These are phyloP conservation scores for Drosophila kepulauana DNA, from an alignment of 1,140 invertebrate genomes.

Conservation along the genomic window DNA sequence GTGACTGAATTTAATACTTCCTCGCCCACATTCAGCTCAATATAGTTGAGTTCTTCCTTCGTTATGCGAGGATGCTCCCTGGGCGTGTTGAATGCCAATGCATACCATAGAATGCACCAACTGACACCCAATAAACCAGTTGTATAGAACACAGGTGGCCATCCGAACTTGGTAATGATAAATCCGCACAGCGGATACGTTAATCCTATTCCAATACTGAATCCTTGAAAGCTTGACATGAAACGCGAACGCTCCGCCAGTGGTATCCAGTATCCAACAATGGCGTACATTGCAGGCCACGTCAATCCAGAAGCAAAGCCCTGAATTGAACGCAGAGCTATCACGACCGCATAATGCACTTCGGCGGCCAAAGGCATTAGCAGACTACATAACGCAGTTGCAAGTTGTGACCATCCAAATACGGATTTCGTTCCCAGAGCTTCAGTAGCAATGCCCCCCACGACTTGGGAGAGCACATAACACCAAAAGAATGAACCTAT, in stretches of 20 bases:
- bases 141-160: constrained; percentile 90
- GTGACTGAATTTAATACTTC: constrained; percentile 84
- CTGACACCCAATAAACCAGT: constrained; percentile 89
- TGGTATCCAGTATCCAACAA: constrained; percentile 94
- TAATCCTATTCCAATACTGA: constrained; percentile 90
- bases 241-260: constrained; percentile 90
- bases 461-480: constrained; percentile 90
- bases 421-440: constrained; percentile 92
- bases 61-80: constrained; percentile 91
- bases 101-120: constrained; percentile 90
- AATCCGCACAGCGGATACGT: constrained; percentile 90
- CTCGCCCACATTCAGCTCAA: constrained; percentile 87
- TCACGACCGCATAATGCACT: constrained; percentile 87
- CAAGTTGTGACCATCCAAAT: constrained; percentile 90
- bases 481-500: constrained; percentile 91
- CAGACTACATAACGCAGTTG: constrained; percentile 89
- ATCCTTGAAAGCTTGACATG: constrained; percentile 92
- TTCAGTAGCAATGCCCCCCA: constrained; percentile 91
- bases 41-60: constrained; percentile 89
- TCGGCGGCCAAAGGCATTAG: constrained; percentile 88
- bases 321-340: constrained; percentile 88
- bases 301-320: constrained; percentile 92
- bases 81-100: constrained; percentile 91
- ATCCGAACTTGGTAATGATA: constrained; percentile 89
- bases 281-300: constrained; percentile 94